Evolutionary conservation across 2,888 invertebrate genomes (phyloP).

Genomic region (Eupithecia subumbrata): DNA sequence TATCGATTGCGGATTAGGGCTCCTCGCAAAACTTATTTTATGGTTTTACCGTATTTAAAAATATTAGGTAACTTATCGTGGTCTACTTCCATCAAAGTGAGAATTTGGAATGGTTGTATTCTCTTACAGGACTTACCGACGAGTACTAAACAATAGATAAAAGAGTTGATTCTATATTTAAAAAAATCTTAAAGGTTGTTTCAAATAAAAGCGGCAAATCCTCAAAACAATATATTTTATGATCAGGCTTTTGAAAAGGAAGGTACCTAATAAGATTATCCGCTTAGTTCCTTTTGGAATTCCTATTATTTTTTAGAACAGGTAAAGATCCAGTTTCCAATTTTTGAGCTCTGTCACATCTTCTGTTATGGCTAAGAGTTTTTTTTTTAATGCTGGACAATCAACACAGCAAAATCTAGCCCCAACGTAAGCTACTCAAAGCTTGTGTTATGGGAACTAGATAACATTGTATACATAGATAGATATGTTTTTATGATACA

Average conservation of each 20-base stretch:
- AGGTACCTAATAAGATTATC: neutral
- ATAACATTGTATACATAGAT: too few relatives aligned
- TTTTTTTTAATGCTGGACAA: too few relatives aligned
- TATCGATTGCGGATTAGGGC: conserved; percentile 23
- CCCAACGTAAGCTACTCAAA: too few relatives aligned
- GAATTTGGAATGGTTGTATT: neutral
- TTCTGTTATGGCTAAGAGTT: neutral
- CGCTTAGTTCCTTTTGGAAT: neutral
- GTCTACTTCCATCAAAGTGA: neutral
- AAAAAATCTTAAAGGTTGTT: neutral
- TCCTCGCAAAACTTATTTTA: conserved; percentile 3
- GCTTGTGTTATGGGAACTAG: too few relatives aligned
- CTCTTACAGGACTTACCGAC: neutral
- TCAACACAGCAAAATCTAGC: too few relatives aligned
- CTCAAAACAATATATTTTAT: neutral
- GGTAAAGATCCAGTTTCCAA: neutral
- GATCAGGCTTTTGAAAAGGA: neutral
- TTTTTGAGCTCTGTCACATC: neutral
- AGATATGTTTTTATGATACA: too few relatives aligned
- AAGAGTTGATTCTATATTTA: neutral
- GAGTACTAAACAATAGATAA: neutral
- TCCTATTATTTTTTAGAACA: neutral
- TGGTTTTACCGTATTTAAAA: neutral
- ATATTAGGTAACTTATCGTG: neutral
- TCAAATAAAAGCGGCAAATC: neutral